Evolutionary conservation across 2,113 vertebrate species (phyloP), one percentile per base, ranked within the genome.

Genomic region (Strix aluco): DNA sequence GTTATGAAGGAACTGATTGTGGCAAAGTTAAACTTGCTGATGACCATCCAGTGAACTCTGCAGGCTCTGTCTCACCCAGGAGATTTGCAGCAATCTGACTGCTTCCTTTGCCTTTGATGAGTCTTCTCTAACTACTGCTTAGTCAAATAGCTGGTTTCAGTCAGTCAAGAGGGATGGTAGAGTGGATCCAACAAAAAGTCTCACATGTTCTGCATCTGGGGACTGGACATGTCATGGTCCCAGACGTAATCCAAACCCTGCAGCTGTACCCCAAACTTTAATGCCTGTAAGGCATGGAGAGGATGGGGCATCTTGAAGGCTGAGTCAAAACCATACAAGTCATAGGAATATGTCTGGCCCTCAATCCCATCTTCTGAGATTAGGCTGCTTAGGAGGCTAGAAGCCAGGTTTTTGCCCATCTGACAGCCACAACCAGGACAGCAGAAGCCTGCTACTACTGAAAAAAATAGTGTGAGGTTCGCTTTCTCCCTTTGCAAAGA

Each of bases 1-100:
- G 98, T 17, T 98, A 98, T 32, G 62, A 95, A 72, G 98, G 98
- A 52, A 83, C 20, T 19, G 51, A 90, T 30, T 97, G 84, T 47
- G 69, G 21, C 42, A 59, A 94, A 86, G 25, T 47, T 52, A 51
- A 85, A 55, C 22, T 2, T 23, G 27, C 42, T 25, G 63, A 36
- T n/a, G 49, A 61, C 19, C 26, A 36, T 32, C 47, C 29, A 22
- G 46, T 61, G 30, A 38, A n/a, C 23, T 65, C 88, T 30, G 82
- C 32, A 70, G 17, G 30, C 66, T 58, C 38, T 52, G 25, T 78
- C 54, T 49, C 38, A 38, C 46, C 47, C n/a, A 62, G 34, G 66
- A 90, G 55, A 40, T 66, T 81, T 62, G 38, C 83, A 79, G 44
- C 11, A 6, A 27, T 59, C 5, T 83, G 65, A 36, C 63, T 97